These are phyloP conservation scores for Periparus ater DNA, from an alignment of 2,797 vertebrate species.

Conservation along the genomic window DNA sequence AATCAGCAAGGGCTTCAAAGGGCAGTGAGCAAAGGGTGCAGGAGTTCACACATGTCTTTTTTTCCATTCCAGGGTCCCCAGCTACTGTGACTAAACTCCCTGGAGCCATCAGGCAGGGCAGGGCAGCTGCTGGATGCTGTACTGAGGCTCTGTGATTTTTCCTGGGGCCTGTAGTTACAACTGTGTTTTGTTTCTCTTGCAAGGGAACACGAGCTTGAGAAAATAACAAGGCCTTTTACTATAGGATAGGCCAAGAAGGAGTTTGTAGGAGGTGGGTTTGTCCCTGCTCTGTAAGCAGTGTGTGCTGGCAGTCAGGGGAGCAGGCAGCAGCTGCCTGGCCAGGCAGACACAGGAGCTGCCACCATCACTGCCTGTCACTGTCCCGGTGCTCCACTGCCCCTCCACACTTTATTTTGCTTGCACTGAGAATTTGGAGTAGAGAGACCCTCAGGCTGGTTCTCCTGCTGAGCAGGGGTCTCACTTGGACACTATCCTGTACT, in stretches of 20 bases:
- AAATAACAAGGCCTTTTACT: constrained; percentile 89
- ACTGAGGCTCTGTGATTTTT: background rate
- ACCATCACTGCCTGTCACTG: background rate
- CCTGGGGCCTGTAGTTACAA: background rate
- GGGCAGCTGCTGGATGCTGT: background rate
- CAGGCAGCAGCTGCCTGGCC: background rate
- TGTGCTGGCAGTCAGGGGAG: background rate
- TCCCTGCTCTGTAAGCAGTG: background rate
- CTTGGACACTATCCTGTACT: background rate
- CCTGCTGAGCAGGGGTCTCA: background rate
- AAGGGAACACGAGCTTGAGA: constrained; percentile 89
- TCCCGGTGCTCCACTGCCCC: fast-evolving
- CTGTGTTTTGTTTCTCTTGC: background rate
- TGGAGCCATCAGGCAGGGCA: background rate
- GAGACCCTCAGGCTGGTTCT: background rate
- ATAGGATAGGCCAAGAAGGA: constrained; percentile 91
- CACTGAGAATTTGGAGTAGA: background rate
- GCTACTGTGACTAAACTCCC: background rate
- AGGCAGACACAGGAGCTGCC: background rate
- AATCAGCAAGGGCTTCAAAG: background rate
- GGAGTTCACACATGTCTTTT: background rate
- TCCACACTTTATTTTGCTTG: background rate
- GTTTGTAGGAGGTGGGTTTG: constrained; percentile 81
- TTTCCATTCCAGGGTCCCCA: background rate
- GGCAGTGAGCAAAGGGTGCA: background rate